Percentiles rank a stretch among this genome's conserved stretches.
phyloP scores from a whole-genome alignment of 2,888 invertebrate genomes.

The Scotopteryx bipunctaria region DNA sequence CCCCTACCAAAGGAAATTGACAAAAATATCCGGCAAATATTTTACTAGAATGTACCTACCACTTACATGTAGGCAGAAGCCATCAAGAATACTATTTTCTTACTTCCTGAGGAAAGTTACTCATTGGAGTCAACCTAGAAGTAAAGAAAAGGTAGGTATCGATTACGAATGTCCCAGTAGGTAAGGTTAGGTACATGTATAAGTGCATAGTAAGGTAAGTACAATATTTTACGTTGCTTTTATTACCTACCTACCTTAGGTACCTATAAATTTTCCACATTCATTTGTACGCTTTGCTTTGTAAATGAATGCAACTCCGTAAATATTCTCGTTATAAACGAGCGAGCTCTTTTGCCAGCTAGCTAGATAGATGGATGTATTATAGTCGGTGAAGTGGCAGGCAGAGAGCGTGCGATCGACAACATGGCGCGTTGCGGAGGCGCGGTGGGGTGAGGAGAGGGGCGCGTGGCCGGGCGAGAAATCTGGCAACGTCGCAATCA shows the following conservation, averaged over 20 bases:
- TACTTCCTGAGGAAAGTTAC: too few species aligned
- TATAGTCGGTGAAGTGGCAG: constrained; percentile 34
- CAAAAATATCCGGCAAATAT: too few species aligned
- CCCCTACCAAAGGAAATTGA: too few species aligned
- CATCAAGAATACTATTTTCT: too few species aligned
- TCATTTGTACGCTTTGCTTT: constrained; percentile 3
- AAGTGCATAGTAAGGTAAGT: too few species aligned
- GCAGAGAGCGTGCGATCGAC: constrained; percentile 39
- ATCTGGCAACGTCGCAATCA: constrained; percentile 59
- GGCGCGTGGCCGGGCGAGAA: constrained; percentile 45
- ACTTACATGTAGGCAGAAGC: too few species aligned
- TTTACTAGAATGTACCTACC: too few species aligned
- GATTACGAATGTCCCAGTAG: neutral
- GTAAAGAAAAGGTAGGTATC: neutral
- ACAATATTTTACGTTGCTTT: neutral
- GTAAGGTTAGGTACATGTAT: too few species aligned
- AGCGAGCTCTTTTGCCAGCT: constrained; percentile 20
- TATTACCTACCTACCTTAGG: neutral
- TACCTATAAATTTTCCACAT: constrained; percentile 6
- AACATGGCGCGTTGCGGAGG: constrained; percentile 39
- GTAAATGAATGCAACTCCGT: constrained; percentile 1
- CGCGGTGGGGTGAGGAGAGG: constrained; percentile 29
- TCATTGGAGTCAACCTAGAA: too few species aligned
- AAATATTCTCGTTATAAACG: constrained; percentile 20
- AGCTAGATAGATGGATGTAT: constrained; percentile 26